Conservation (phyloP, 92 coral and sea anemone genomes). For the Bergia puertoricense region DNA sequence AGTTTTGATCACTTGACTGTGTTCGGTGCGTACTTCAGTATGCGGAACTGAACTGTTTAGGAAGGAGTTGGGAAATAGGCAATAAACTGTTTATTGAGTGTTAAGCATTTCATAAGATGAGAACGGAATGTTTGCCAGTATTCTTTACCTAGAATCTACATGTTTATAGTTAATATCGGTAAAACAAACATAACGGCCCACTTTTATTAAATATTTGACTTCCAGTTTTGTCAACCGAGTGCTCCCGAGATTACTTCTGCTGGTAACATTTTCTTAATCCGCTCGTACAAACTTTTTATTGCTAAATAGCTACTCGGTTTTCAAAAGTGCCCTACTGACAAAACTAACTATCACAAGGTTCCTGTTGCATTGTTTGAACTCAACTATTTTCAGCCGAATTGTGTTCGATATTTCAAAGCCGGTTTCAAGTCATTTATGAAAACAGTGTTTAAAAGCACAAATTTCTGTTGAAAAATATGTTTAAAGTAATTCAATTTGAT, state of each 20-base stretch:
- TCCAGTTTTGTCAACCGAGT: not conserved
- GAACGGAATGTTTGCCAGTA: not conserved
- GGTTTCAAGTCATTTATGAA: too few relatives aligned
- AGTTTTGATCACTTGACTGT: not conserved
- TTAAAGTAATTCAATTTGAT: not conserved
- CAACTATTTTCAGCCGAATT: not conserved
- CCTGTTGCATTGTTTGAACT: not conserved
- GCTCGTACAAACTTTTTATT: not conserved
- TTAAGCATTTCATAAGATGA: not conserved
- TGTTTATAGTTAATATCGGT: not conserved
- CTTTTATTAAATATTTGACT: constrained; percentile 15
- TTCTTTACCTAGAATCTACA: not conserved
- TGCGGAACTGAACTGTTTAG: not conserved
- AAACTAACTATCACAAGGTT: not conserved
- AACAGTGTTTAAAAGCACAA: too few relatives aligned
- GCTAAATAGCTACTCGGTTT: not conserved
- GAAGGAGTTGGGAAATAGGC: not conserved
- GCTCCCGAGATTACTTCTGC: not conserved
- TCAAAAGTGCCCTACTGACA: not conserved
- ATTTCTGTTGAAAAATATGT: not conserved
- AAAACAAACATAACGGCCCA: not conserved
- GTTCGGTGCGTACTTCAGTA: not conserved
- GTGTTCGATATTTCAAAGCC: not conserved
- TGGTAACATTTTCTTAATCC: not conserved
- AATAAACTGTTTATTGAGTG: constrained; percentile 2